Conservation (phyloP, 2,888 invertebrate genomes). For the Drosophila emarginata region DNA sequence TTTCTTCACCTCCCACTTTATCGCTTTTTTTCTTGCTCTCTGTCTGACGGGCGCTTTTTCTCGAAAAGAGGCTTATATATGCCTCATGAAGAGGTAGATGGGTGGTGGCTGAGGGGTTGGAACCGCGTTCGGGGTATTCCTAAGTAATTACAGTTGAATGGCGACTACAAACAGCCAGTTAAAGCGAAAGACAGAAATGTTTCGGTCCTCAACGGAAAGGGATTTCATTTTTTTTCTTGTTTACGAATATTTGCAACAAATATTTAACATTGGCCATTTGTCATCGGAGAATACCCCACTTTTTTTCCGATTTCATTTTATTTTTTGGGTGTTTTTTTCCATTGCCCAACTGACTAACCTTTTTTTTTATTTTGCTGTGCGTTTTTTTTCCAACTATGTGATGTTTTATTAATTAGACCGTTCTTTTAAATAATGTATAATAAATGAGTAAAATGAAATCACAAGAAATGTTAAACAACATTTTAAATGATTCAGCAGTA, state of each 20-base stretch:
- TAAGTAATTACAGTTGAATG: constrained; percentile 76
- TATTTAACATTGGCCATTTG: constrained; percentile 62
- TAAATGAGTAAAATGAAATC: constrained; percentile 20
- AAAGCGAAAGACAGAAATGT: constrained; percentile 29
- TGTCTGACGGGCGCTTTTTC: background rate
- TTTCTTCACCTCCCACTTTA: constrained; percentile 12
- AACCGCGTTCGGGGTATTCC: constrained; percentile 39
- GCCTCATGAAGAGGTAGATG: constrained; percentile 33
- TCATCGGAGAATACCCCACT: constrained; percentile 51
- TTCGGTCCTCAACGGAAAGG: constrained; percentile 13
- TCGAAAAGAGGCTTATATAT: constrained; percentile 63
- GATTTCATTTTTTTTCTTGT: constrained; percentile 43
- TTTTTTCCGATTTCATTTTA: constrained; percentile 13
- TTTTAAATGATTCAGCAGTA: background rate
- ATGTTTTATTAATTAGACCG: constrained; percentile 70
- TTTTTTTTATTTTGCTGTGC: constrained; percentile 20
- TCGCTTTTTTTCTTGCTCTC: background rate
- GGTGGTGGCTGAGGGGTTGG: background rate
- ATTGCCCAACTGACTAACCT: background rate
- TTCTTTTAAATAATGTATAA: constrained; percentile 56
- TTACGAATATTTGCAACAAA: constrained; percentile 44
- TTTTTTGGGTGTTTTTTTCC: constrained; percentile 18
- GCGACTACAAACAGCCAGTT: constrained; percentile 53
- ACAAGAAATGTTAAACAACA: background rate
- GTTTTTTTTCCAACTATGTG: constrained; percentile 48